Evolutionary conservation across 2,797 vertebrate genomes (phyloP), one percentile per base, ranked within the genome.

Genomic region (Streptopelia turtur): DNA sequence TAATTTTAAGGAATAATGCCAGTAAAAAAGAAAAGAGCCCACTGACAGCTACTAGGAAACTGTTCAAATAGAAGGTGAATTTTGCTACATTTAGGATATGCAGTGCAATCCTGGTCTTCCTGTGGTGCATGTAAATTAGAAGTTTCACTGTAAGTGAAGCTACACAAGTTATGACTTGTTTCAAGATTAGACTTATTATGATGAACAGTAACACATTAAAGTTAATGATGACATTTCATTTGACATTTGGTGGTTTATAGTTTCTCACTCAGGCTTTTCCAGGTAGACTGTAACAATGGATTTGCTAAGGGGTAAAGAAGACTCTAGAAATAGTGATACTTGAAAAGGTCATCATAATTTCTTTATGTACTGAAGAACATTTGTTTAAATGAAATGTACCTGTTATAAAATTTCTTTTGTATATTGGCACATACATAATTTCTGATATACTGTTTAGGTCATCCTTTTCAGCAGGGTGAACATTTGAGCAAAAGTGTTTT

Each of bases 261-360:
- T 59, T 95, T 84, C 86, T 95, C 39, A 50, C 63, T 91, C 87
- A 68, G n/a, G 50, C 60, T 91, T 91, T 92, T 91, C 77, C 79
- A 93, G 57, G 63, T 89, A 85, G 92, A 30, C 56, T 63, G 47
- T 85, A 89, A 79, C 96, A 93, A 95, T 76, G 47, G 81, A 91
- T 86, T 23, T 83, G 33, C 28, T 89, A 95, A 95, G 96, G 92
- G 87, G 89, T 87, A 94, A 79, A 86, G 70, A 83, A 94, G 86
- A 92, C 39, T 94, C 72, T 18, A 94, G 76, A 89, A 97, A 83
- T 31, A 91, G 28, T 81, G 92, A 65, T 94, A 87, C 78, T 83
- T 82, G 37, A 90, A 97, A 96, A 97, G 90, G 84, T 97, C 91
- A 92, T 91, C 79, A 82, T 85, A 57, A 92, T 96, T 96, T 97